Evolutionary conservation across 1,140 invertebrate genomes (phyloP).

Genomic region (Drosophila quadrilineata): DNA sequence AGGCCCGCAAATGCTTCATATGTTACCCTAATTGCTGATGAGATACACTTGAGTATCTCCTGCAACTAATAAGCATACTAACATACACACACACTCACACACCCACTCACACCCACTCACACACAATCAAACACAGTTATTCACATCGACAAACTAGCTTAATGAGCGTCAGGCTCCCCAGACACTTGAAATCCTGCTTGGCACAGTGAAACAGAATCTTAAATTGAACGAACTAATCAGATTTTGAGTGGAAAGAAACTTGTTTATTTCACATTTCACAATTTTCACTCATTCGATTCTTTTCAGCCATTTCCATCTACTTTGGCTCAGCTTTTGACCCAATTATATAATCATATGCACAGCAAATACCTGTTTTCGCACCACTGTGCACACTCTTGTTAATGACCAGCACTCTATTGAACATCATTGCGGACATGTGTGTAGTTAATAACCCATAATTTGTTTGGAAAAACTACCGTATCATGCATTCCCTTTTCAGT

Average conservation of each 20-base stretch:
- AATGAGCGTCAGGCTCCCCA: conserved; percentile 3
- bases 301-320: too few species aligned
- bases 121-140: too few species aligned
- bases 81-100: conserved; percentile 5
- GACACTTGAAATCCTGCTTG: not conserved
- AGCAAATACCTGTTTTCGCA: not conserved
- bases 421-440: conserved; percentile 1
- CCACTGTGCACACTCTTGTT: conserved; percentile 25
- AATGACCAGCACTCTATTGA: conserved; percentile 16
- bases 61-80: conserved; percentile 49
- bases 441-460: conserved; percentile 48
- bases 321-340: too few species aligned
- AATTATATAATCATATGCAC: not conserved
- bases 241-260: too few species aligned
- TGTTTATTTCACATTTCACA: too few species aligned
- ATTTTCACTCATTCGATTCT: too few species aligned
- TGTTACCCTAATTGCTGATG: conserved; percentile 9
- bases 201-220: conserved; percentile 1
- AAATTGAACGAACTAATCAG: not conserved
- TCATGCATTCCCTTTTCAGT: not conserved
- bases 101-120: not conserved
- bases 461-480: conserved; percentile 19
- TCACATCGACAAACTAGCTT: too few species aligned
- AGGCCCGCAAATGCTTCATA: not conserved
- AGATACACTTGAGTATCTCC: conserved; percentile 13